Base-by-base conservation (phyloP, 37 sponge, comb jelly and placozoan species). In the Ianthella basta region DNA sequence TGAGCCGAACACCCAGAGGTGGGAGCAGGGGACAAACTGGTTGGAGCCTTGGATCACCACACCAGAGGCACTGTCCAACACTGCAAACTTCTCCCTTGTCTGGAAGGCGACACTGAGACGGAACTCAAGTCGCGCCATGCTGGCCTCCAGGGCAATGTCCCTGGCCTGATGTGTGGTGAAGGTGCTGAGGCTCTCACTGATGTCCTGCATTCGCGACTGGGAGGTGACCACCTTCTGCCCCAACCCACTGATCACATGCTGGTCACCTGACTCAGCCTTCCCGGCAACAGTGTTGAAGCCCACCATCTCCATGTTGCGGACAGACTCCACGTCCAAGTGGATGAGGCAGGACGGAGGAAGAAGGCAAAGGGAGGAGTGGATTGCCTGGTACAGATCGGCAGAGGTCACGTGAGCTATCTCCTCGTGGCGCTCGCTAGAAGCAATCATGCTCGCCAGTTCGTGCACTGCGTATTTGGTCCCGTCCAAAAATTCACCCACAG, bases 221-320 rank as follows among this genome's bases (percentile, higher is more conserved):
- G 77, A 72, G 32, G 90, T 72, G 14, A 89, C 59, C 30, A 89
- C 40, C 56, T 68, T 85, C 79, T 89, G 90, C 18, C 90, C 90
- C 53, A 89, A 69, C 77, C 82, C 85, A 27, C 60, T 60, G 40
- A 89, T 59, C 38, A 75, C 68, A 56, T 89, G 90, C 79, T 82
- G 66, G 59, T 89, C 90, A 19, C 79, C 90, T 23, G 86, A 86
- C 0, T 24, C 57, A 29, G 90, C 85, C 21, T 35, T 38, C 21
- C 90, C 90, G 1, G 81, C 25, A 32, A 85, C 55, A 38, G 81
- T 30, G 40, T 72, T 82, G 15, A 81, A 70, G 30, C 55, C 33
- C 23, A 53, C 18, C 4, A 85, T 21, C 21, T 75, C 41, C 83
- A 78, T 23, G 55, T 78, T 19, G 6, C 82, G 53, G 0, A 89